phyloP scores from a whole-genome alignment of 2,797 vertebrate genomes.

The Capromys pilorides region DNA sequence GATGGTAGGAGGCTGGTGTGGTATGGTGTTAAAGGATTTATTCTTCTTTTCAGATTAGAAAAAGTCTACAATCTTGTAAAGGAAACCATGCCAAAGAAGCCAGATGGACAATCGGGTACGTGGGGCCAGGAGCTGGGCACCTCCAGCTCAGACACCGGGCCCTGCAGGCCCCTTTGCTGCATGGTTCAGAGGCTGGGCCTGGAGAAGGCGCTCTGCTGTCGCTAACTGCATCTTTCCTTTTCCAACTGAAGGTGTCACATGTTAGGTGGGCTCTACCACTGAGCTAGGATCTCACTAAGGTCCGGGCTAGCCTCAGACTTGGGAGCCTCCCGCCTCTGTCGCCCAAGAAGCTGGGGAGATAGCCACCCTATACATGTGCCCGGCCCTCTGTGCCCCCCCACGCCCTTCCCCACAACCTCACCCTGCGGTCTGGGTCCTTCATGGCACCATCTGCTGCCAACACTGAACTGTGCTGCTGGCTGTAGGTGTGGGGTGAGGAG shows the following conservation, averaged over 20 bases:
- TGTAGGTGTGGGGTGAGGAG: not conserved
- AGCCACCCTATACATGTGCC: not conserved
- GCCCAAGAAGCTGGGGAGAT: not conserved
- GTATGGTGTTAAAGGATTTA: not conserved
- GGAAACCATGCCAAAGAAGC: conserved; percentile 94
- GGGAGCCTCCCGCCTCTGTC: not conserved
- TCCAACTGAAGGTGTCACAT: not conserved
- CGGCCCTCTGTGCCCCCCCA: not conserved
- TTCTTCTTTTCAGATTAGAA: conserved; percentile 90
- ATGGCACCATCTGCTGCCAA: conserved; percentile 42
- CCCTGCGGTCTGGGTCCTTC: not conserved
- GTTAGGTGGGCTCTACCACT: not conserved
- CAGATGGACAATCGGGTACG: conserved; percentile 89
- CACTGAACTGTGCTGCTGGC: conserved; percentile 3
- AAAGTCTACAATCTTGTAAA: conserved; percentile 96
- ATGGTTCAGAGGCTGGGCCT: not conserved
- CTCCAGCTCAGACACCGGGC: accelerated
- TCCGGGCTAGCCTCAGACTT: not conserved
- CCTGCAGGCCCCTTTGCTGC: not conserved
- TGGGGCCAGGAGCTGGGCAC: not conserved
- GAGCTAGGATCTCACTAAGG: not conserved
- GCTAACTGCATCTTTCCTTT: not conserved
- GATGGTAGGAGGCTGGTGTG: not conserved
- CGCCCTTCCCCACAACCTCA: not conserved
- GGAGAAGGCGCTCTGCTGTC: not conserved